Conservation (phyloP, 2,888 invertebrate species). For the Leptopilina myrica region DNA sequence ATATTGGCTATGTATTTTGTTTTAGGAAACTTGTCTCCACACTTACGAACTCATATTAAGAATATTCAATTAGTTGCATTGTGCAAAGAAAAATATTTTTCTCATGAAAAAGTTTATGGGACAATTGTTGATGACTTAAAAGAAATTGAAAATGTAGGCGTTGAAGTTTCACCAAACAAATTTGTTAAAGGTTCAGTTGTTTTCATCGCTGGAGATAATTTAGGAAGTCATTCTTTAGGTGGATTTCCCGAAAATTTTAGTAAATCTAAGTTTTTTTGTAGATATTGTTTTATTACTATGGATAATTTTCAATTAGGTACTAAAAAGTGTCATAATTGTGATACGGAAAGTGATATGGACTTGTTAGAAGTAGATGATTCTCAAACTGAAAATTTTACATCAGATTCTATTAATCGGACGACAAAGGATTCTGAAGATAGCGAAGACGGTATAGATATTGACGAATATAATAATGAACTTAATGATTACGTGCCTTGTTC, state of each 20-base stretch:
- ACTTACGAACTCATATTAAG: conserved; percentile 57
- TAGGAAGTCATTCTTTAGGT: conserved; percentile 62
- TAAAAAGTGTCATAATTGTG: background rate
- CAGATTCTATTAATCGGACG: too few species aligned
- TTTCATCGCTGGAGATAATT: conserved; percentile 53
- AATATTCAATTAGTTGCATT: conserved; percentile 63
- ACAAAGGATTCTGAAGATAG: background rate
- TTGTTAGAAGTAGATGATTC: background rate
- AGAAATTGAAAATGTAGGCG: conserved; percentile 58
- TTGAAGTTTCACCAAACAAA: conserved; percentile 49
- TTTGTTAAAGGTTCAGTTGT: conserved; percentile 58
- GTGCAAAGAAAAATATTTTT: conserved; percentile 61
- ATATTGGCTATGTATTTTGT: conserved; percentile 63
- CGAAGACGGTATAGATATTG: background rate
- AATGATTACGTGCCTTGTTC: background rate
- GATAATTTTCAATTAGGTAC: background rate
- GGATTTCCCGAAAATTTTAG: conserved; percentile 64
- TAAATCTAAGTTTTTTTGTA: conserved; percentile 44
- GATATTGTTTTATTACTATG: conserved; percentile 39
- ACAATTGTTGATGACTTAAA: conserved; percentile 58
- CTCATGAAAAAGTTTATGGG: conserved; percentile 55
- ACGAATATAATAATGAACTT: background rate
- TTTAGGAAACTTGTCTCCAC: conserved; percentile 59
- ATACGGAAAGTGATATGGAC: background rate
- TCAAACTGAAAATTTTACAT: background rate